phyloP scores from a whole-genome alignment of 2,113 vertebrate species.

The Plotosus lineatus region DNA sequence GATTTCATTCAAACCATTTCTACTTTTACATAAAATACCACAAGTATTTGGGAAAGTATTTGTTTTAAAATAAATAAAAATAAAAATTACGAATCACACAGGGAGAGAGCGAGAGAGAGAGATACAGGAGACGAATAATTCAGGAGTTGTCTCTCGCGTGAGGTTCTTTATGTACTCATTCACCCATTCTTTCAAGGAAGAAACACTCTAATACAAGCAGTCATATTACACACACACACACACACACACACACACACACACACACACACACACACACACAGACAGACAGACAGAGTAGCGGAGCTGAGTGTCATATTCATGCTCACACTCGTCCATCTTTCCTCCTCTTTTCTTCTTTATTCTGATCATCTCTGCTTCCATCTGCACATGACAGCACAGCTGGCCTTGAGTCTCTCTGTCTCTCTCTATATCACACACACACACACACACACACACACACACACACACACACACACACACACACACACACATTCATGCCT shows the following conservation, averaged over 20 bases:
- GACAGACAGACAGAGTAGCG: constrained; percentile 3
- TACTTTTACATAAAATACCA: too few relatives aligned
- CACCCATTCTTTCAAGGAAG: too few relatives aligned
- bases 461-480: constrained; percentile 14
- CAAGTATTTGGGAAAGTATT: too few relatives aligned
- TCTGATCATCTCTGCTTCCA: constrained; percentile 39
- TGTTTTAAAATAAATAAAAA: not conserved
- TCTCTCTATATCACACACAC: too few relatives aligned
- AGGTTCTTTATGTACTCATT: too few relatives aligned
- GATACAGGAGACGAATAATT: too few relatives aligned
- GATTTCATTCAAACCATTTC: too few relatives aligned
- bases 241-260: constrained; percentile 22
- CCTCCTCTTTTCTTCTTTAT: constrained; percentile 19
- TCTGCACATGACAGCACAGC: constrained; percentile 55
- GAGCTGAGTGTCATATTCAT: constrained; percentile 29
- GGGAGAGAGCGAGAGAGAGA: too few relatives aligned
- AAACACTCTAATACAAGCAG: too few relatives aligned
- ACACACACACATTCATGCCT: not conserved
- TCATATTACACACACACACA: too few relatives aligned
- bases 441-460: constrained; percentile 17
- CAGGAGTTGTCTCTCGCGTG: too few relatives aligned
- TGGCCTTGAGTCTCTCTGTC: constrained; percentile 44
- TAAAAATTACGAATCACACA: too few relatives aligned
- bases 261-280: constrained; percentile 26
- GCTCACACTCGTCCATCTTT: constrained; percentile 12